These are phyloP conservation scores for Trematomus loennbergii DNA, from an alignment of 2,113 vertebrate genomes.

Conservation along the genomic window DNA sequence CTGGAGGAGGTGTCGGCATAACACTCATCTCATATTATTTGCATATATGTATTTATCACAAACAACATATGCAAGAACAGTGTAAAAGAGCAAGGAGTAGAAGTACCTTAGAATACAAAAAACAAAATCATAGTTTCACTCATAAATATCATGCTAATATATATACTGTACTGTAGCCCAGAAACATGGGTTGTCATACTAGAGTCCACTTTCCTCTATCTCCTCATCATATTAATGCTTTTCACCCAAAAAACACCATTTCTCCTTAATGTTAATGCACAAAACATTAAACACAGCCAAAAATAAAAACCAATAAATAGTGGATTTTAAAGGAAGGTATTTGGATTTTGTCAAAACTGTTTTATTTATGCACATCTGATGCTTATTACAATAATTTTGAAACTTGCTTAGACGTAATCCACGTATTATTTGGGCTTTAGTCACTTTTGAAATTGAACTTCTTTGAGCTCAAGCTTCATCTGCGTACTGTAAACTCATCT, in stretches of 20 bases:
- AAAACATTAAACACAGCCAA: slow-evolving; percentile 20
- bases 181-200: slow-evolving; percentile 65
- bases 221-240: slow-evolving; percentile 16
- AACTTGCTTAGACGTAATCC: slow-evolving; percentile 1
- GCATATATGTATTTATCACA: slow-evolving; percentile 73
- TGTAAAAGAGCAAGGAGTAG: slow-evolving; percentile 61
- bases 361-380: background rate
- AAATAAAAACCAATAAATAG: slow-evolving; percentile 45
- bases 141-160: slow-evolving; percentile 81
- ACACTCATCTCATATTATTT: slow-evolving; percentile 50
- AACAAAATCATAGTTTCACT: slow-evolving; percentile 48
- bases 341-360: slow-evolving; percentile 12
- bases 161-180: slow-evolving; percentile 63
- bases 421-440: background rate
- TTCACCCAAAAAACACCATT: slow-evolving; percentile 7
- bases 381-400: background rate
- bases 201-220: slow-evolving; percentile 30
- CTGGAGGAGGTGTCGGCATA: background rate
- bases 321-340: slow-evolving; percentile 2
- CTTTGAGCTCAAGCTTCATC: slow-evolving; percentile 16
- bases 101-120: slow-evolving; percentile 65
- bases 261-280: slow-evolving; percentile 10
- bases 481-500: slow-evolving; percentile 43
- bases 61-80: slow-evolving; percentile 73
- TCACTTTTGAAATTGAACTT: background rate